Percentiles rank a stretch among this genome's conserved stretches.
Evolutionary conservation across 92 coral and sea anemone genomes (phyloP).

Genomic region (Desmophyllum pertusum): DNA sequence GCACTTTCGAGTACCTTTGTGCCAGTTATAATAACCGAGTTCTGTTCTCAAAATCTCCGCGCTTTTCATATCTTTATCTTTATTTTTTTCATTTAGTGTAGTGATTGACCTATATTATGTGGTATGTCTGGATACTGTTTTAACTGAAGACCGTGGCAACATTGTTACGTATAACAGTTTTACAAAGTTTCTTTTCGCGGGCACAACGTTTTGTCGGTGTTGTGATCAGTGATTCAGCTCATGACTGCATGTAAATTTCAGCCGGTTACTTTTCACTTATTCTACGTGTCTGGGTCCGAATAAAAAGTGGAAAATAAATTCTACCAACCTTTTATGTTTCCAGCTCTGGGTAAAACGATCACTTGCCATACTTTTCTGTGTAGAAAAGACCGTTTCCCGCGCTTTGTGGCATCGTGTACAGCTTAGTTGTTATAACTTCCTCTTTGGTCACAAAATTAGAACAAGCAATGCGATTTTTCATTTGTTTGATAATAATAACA

Average conservation of each 20-base stretch:
- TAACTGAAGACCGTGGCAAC: neutral
- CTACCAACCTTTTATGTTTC: slow-evolving; percentile 16
- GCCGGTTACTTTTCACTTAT: neutral
- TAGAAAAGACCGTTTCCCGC: neutral
- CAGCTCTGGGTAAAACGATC: neutral
- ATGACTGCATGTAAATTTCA: neutral
- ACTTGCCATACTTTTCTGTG: neutral
- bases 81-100: neutral
- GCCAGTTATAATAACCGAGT: neutral
- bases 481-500: slow-evolving; percentile 8
- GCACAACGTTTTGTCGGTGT: neutral
- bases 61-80: neutral
- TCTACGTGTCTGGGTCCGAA: neutral
- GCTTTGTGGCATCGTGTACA: neutral
- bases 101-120: neutral
- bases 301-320: neutral
- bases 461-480: neutral
- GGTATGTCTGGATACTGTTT: neutral
- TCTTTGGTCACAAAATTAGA: neutral
- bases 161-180: neutral
- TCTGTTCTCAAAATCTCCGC: neutral
- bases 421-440: slow-evolving; percentile 8
- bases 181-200: neutral
- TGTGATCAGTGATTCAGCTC: no score
- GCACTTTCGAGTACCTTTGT: neutral